A percentile compares a stretch with the other conserved stretches of the same genome.
Conservation (phyloP, 2,888 invertebrate genomes). For the Neoitamus cyanurus region DNA sequence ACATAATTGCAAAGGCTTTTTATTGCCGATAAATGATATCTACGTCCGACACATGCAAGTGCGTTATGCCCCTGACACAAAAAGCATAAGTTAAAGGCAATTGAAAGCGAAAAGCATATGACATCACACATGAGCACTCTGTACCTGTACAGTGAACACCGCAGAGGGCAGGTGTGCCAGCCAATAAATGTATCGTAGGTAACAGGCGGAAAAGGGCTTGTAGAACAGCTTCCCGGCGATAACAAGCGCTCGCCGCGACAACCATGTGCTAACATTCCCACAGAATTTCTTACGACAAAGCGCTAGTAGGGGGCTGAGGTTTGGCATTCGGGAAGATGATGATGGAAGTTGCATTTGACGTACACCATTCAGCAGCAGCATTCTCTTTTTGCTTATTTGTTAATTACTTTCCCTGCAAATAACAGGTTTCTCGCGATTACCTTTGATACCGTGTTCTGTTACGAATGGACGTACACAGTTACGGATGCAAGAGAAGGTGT, state of each 20-base stretch:
- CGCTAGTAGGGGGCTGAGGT: neutral
- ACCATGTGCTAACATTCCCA: neutral
- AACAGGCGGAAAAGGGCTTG: neutral
- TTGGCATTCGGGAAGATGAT: neutral
- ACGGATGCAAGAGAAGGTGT: neutral
- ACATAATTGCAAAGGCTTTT: neutral
- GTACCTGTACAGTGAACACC: no score
- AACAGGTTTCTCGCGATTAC: conserved; percentile 19
- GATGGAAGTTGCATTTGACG: neutral
- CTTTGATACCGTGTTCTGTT: conserved; percentile 17
- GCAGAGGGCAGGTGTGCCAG: neutral
- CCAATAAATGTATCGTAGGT: neutral
- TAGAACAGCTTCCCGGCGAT: neutral
- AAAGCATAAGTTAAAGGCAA: neutral
- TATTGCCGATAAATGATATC: neutral
- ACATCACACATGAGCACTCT: neutral
- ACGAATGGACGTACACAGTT: neutral
- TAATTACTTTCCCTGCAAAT: conserved; percentile 29
- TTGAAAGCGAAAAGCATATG: neutral
- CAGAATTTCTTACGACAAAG: neutral
- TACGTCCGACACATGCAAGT: neutral
- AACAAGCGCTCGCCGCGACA: neutral
- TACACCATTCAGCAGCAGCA: neutral
- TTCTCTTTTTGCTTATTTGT: conserved; percentile 1
- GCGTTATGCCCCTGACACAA: neutral